Evolutionary conservation across 2,113 vertebrate species (phyloP), one percentile per base, ranked within the genome.

Genomic region (Triplophysa dalaica): DNA sequence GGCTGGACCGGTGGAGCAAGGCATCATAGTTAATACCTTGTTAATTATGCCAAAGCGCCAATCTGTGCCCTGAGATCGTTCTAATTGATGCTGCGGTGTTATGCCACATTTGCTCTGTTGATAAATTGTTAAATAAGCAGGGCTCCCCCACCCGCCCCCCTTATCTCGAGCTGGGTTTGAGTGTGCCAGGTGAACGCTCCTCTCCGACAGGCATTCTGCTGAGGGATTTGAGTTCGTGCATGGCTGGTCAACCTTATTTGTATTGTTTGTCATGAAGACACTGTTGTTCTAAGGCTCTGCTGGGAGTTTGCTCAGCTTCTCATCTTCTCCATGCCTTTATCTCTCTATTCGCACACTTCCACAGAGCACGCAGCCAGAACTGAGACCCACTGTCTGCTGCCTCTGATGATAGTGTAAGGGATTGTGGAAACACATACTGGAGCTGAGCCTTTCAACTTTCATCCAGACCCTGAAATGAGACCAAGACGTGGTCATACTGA

Each of bases 171-270:
- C 62, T 74, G 61, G 16, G 50, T 17, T 52, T 84, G 60, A 73
- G 54, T 60, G 38, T 72, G 82, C 70, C 70, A 41, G 72, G 79
- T 38, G 52, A 65, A 61, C 4, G 61, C 67, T 54, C 2, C 2
- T 14, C 61, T 63, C 81, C 74, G 76, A 70, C 70, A 84, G 75
- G 69, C 19, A 13, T 63, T 68, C 64, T 54, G 43, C 22, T 79
- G 60, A 33, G 77, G 65, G 82, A 81, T 81, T 84, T 81, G 72
- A 72, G 80, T 70, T 79, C 29, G 70, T 14, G 67, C 83, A 85
- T 82, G 83, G 62, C 60, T 72, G 80, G 66, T 67, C 80, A 82
- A 70, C 65, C 70, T 82, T 79, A 85, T 85, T 85, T 79, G 83
- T 79, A 79, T 76, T 85, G 68, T 82, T 82, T 56, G 61, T 58